A percentile compares a stretch with the other conserved stretches of the same genome.
Evolutionary conservation across 2,113 vertebrate genomes (phyloP).

Genomic region (Saiga tatarica): DNA sequence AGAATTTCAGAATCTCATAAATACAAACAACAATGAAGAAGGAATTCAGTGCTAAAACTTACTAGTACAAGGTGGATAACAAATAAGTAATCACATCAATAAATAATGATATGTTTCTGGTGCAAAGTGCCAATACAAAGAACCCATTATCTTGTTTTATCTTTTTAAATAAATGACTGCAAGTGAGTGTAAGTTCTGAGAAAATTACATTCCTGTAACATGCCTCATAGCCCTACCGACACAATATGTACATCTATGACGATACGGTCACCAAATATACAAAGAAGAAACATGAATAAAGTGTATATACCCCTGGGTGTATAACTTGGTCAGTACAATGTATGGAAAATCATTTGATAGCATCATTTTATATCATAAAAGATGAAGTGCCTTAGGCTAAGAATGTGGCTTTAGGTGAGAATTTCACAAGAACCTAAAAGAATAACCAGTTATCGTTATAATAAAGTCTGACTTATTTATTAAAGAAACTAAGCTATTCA

Average conservation of each 20-base stretch:
- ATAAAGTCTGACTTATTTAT: constrained; percentile 76
- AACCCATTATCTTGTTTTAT: constrained; percentile 85
- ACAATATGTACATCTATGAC: constrained; percentile 99
- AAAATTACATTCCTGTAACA: constrained; percentile 93
- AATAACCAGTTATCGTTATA: constrained; percentile 72
- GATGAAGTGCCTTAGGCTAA: constrained; percentile 86
- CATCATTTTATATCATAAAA: constrained; percentile 88
- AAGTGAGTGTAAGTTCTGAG: constrained; percentile 91
- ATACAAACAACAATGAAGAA: constrained; percentile 98
- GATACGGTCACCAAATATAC: constrained; percentile 98
- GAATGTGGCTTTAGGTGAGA: constrained; percentile 82
- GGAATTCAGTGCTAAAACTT: constrained; percentile 93
- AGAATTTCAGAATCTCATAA: constrained; percentile 88
- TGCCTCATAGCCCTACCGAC: constrained; percentile 93
- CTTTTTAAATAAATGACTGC: constrained; percentile 95
- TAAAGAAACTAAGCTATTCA: constrained; percentile 78
- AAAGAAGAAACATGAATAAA: constrained; percentile 93
- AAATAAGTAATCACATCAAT: constrained; percentile 95
- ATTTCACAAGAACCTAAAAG: constrained; percentile 78
- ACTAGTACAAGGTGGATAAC: constrained; percentile 92
- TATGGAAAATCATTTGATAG: constrained; percentile 82
- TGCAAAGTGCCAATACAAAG: constrained; percentile 99
- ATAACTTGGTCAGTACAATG: constrained; percentile 82
- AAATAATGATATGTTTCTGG: constrained; percentile 98
- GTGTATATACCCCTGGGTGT: constrained; percentile 88